A percentile compares a stretch with the other conserved stretches of the same genome.
Evolutionary conservation across 2,888 invertebrate species (phyloP).

Genomic region (Cerastoderma edule): DNA sequence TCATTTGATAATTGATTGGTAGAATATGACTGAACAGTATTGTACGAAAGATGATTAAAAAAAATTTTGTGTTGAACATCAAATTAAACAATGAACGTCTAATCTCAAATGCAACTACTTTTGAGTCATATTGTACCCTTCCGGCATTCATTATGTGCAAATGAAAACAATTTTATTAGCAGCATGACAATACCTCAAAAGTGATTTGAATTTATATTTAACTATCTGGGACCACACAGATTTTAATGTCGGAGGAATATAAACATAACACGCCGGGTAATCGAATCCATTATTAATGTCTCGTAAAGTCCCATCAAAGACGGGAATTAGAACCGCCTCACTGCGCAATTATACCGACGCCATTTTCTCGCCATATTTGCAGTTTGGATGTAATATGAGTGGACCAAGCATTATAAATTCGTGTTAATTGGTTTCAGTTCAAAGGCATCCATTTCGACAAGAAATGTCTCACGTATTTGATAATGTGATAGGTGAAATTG

Average conservation of each 20-base stretch:
- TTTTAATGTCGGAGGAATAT: slow-evolving; percentile 20
- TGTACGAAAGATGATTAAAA: too few relatives aligned
- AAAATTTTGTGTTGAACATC: too few relatives aligned
- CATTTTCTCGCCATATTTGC: slow-evolving; percentile 23
- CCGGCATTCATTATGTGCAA: slow-evolving; percentile 19
- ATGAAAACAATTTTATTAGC: slow-evolving; percentile 25
- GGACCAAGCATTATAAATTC: slow-evolving; percentile 14
- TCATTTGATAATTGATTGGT: too few relatives aligned
- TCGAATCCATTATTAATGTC: slow-evolving; percentile 46
- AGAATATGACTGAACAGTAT: too few relatives aligned
- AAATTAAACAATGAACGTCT: too few relatives aligned
- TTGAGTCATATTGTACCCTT: slow-evolving; percentile 7
- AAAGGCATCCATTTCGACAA: slow-evolving; percentile 16
- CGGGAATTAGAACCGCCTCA: slow-evolving; percentile 45
- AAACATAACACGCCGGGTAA: slow-evolving; percentile 35
- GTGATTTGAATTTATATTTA: slow-evolving; percentile 25
- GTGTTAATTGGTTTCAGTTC: slow-evolving; percentile 18
- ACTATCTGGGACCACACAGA: slow-evolving; percentile 16
- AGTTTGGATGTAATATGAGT: slow-evolving; percentile 28
- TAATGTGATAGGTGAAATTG: slow-evolving; percentile 4
- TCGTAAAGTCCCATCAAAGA: slow-evolving; percentile 45
- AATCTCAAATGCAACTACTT: too few relatives aligned
- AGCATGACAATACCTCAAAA: slow-evolving; percentile 19
- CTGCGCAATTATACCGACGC: slow-evolving; percentile 31
- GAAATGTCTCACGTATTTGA: slow-evolving; percentile 26